Conservation (phyloP, 2,888 invertebrate species). For the Yponomeuta malinellus region DNA sequence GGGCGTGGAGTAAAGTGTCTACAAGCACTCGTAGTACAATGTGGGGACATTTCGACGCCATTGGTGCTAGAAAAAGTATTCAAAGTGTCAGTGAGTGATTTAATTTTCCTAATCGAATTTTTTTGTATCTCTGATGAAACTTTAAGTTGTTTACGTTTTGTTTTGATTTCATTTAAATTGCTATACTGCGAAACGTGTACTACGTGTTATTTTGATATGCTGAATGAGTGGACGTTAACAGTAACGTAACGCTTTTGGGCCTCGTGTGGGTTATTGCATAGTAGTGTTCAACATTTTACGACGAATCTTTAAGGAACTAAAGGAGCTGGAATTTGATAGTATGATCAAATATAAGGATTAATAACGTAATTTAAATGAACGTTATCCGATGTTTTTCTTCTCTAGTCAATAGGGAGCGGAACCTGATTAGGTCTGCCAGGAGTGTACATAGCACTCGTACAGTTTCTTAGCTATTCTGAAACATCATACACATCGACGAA, state of each 20-base stretch:
- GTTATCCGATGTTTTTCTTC: conserved; percentile 17
- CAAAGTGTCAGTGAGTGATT: conserved; percentile 9
- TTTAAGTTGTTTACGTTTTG: background rate
- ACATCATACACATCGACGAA: no score
- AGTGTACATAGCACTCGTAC: no score
- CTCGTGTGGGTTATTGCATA: background rate
- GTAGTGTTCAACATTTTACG: background rate
- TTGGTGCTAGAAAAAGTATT: background rate
- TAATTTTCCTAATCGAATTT: background rate
- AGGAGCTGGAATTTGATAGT: background rate
- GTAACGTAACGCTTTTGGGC: background rate
- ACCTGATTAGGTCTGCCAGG: background rate
- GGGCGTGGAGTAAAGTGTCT: background rate
- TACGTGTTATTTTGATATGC: background rate
- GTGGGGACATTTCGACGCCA: background rate
- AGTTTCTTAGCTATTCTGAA: no score
- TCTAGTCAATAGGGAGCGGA: conserved; percentile 13
- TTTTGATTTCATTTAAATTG: background rate
- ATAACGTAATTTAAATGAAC: background rate
- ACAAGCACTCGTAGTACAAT: background rate
- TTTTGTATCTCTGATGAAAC: background rate
- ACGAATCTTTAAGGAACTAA: background rate
- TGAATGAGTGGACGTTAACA: background rate
- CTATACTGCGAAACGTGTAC: background rate
- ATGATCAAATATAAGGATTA: background rate